A percentile compares a stretch with the other conserved stretches of the same genome.
Conservation (phyloP, 1,140 invertebrate genomes). For the Drosophila nikananu region DNA sequence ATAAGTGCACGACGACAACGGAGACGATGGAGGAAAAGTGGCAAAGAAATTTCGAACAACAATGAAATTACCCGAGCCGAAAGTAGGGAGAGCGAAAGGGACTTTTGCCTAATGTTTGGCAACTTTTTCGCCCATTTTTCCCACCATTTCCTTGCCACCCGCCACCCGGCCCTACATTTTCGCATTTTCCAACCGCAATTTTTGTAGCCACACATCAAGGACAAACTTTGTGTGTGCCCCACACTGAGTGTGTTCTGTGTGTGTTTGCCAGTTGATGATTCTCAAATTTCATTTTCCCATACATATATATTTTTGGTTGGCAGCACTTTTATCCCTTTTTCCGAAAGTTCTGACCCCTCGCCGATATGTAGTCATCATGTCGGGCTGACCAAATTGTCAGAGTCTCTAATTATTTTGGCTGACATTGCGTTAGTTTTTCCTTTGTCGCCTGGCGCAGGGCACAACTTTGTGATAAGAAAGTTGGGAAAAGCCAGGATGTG, state of each 20-base stretch:
- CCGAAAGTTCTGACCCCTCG: conserved; percentile 10
- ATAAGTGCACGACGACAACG: conserved; percentile 71
- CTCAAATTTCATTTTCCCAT: conserved; percentile 43
- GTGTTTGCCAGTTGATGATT: conserved; percentile 61
- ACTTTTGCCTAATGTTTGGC: conserved; percentile 56
- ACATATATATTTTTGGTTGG: neutral
- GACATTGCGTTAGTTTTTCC: conserved; percentile 22
- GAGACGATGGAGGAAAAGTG: conserved; percentile 56
- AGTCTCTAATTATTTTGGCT: conserved; percentile 55
- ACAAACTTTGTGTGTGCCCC: conserved; percentile 34
- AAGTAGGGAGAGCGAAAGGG: conserved; percentile 13
- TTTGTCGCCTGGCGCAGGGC: conserved; percentile 7
- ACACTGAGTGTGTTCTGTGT: conserved; percentile 10
- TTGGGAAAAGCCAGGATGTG: conserved; percentile 14
- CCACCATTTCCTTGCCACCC: neutral
- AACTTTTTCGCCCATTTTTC: conserved; percentile 35
- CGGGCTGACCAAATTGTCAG: conserved; percentile 46
- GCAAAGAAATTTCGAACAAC: conserved; percentile 72
- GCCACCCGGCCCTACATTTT: neutral
- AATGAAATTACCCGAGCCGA: conserved; percentile 72
- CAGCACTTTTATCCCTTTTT: neutral
- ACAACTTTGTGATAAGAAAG: conserved; percentile 35
- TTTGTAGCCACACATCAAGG: conserved; percentile 36
- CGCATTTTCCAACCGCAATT: conserved; percentile 25
- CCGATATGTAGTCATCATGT: conserved; percentile 30